A percentile compares a stretch with the other conserved stretches of the same genome.
Evolutionary conservation across 2,113 vertebrate species (phyloP).

Genomic region (Eulemur rufifrons): DNA sequence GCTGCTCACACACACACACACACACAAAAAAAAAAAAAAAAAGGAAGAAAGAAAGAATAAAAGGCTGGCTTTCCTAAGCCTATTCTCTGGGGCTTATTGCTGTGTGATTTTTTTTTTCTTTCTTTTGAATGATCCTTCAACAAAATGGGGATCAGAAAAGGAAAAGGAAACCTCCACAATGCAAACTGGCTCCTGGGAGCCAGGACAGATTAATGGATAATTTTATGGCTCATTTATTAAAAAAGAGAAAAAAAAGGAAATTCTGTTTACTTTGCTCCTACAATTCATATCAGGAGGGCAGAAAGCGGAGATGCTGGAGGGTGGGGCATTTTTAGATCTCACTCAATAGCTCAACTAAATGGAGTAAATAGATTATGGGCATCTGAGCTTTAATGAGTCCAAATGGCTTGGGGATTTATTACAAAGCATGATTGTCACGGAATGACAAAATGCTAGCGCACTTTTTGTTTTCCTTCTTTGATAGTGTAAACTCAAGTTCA

Average conservation of each 20-base stretch:
- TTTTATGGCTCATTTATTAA: constrained; percentile 86
- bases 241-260: constrained; percentile 77
- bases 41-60: background rate
- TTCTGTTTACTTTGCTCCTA: constrained; percentile 83
- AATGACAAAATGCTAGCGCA: constrained; percentile 53
- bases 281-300: constrained; percentile 80
- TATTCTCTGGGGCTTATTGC: constrained; percentile 75
- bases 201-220: constrained; percentile 83
- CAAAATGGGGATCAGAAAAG: constrained; percentile 82
- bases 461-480: constrained; percentile 67
- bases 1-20: background rate
- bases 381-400: constrained; percentile 58
- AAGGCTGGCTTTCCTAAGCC: constrained; percentile 62
- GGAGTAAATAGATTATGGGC: constrained; percentile 70
- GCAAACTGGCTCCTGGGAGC: constrained; percentile 71
- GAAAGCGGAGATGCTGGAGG: constrained; percentile 25
- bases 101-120: constrained; percentile 52
- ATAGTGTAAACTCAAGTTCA: constrained; percentile 55
- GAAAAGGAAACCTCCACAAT: constrained; percentile 87
- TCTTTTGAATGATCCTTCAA: constrained; percentile 75
- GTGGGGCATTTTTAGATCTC: constrained; percentile 48
- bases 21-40: background rate
- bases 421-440: constrained; percentile 56
- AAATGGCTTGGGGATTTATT: constrained; percentile 78
- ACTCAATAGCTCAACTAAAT: constrained; percentile 72